phyloP scores from a whole-genome alignment of 2,797 vertebrate species.

The Lophius americanus region DNA sequence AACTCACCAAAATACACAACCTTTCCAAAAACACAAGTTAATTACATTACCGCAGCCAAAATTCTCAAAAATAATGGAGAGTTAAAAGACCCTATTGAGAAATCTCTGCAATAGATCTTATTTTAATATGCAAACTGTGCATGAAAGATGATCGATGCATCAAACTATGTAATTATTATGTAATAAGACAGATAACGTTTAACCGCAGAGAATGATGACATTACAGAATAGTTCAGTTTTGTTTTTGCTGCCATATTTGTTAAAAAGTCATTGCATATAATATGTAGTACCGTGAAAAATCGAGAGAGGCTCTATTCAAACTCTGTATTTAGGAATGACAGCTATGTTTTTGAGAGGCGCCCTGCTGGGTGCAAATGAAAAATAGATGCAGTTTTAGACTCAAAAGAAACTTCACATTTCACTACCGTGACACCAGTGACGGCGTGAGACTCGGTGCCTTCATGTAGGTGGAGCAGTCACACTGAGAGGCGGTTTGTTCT shows the following conservation, averaged over 20 bases:
- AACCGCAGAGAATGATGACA: slow-evolving; percentile 11
- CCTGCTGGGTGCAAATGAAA: slow-evolving; percentile 26
- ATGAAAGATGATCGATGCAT: background rate
- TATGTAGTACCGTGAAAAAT: slow-evolving; percentile 39
- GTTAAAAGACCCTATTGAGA: background rate
- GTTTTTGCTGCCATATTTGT: slow-evolving; percentile 44
- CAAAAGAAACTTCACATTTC: slow-evolving; percentile 16
- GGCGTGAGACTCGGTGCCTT: slow-evolving; percentile 17
- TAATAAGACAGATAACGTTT: slow-evolving; percentile 19
- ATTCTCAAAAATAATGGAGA: no score
- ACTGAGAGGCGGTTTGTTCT: slow-evolving; percentile 32
- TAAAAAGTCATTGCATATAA: slow-evolving; percentile 47
- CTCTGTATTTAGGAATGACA: slow-evolving; percentile 38
- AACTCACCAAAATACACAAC: no score
- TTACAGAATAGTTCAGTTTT: slow-evolving; percentile 56
- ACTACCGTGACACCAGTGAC: slow-evolving; percentile 28
- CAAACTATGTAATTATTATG: slow-evolving; percentile 4
- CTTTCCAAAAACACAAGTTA: no score
- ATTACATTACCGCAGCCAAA: no score
- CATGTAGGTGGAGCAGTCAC: slow-evolving; percentile 18
- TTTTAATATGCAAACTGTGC: background rate
- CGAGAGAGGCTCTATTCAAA: slow-evolving; percentile 47
- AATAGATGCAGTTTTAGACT: slow-evolving; percentile 22
- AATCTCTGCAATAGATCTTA: background rate
- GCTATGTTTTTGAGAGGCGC: slow-evolving; percentile 33